A percentile compares a stretch with the other conserved stretches of the same genome.
phyloP scores from a whole-genome alignment of 2,113 vertebrate genomes.

The Hypanus sabinus region DNA sequence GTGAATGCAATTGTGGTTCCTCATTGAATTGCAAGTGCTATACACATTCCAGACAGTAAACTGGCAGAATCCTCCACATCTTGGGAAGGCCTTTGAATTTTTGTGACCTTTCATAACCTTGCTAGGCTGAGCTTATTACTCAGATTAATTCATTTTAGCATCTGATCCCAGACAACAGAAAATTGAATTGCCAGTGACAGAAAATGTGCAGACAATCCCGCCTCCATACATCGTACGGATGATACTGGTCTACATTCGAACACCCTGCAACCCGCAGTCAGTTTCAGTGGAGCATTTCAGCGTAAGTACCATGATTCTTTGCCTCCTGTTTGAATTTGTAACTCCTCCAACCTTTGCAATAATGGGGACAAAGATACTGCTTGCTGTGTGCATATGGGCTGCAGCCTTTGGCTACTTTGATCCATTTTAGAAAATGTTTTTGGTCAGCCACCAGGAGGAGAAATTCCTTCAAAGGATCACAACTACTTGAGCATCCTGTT shows the following conservation, averaged over 20 bases:
- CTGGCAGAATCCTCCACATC: too few relatives aligned
- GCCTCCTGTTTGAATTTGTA: not conserved
- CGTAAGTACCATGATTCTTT: constrained; percentile 50
- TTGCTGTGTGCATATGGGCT: not conserved
- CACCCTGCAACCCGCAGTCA: constrained; percentile 72
- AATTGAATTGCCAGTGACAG: constrained; percentile 77
- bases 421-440: not conserved
- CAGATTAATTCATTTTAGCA: not conserved
- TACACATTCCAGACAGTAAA: too few relatives aligned
- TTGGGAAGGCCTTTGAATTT: too few relatives aligned
- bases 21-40: too few relatives aligned
- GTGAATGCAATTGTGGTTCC: not conserved
- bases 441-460: not conserved
- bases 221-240: constrained; percentile 82
- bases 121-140: not conserved
- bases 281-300: constrained; percentile 71
- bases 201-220: constrained; percentile 82
- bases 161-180: constrained; percentile 70
- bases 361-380: not conserved
- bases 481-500: too few relatives aligned
- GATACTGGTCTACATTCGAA: constrained; percentile 79
- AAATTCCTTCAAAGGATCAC: not conserved
- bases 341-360: not conserved
- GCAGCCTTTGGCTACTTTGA: not conserved
- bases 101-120: too few relatives aligned